These are phyloP conservation scores for Lypha dubia DNA, from an alignment of 2,888 invertebrate species.

Conservation along the genomic window DNA sequence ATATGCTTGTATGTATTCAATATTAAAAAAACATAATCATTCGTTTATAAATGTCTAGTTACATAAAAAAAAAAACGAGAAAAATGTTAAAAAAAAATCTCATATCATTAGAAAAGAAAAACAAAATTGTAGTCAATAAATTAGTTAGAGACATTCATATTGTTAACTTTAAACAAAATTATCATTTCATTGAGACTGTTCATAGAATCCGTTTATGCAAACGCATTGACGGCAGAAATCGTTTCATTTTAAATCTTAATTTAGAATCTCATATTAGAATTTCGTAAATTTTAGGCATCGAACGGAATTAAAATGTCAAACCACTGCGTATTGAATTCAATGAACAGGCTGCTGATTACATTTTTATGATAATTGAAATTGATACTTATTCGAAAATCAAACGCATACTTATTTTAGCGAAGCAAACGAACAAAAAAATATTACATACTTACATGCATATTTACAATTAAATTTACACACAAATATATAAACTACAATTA, in stretches of 20 bases:
- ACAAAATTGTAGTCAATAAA: not conserved
- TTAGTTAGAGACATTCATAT: conserved; percentile 27
- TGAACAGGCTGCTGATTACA: too few species aligned
- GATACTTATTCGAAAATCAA: conserved; percentile 48
- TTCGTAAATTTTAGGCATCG: too few species aligned
- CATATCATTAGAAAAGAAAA: conserved; percentile 43
- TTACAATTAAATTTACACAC: conserved; percentile 19
- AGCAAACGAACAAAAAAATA: conserved; percentile 44
- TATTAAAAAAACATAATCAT: conserved; percentile 10
- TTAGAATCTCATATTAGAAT: too few species aligned
- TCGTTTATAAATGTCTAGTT: conserved; percentile 30
- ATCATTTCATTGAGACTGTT: conserved; percentile 6
- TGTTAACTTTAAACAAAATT: conserved; percentile 1
- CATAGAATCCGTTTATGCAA: too few species aligned
- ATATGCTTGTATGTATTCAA: conserved; percentile 32
- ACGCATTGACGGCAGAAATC: too few species aligned
- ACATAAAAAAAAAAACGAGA: conserved; percentile 12
- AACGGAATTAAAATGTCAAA: too few species aligned
- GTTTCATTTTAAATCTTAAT: too few species aligned
- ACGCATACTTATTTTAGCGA: conserved; percentile 18
- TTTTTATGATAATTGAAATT: conserved; percentile 64
- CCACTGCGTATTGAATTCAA: too few species aligned
- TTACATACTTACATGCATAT: conserved; percentile 13
- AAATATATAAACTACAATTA: conserved; percentile 29
- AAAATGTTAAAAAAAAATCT: conserved; percentile 7